Evolutionary conservation across 2,888 invertebrate genomes (phyloP).

Genomic region (Lochmaea crataegi): DNA sequence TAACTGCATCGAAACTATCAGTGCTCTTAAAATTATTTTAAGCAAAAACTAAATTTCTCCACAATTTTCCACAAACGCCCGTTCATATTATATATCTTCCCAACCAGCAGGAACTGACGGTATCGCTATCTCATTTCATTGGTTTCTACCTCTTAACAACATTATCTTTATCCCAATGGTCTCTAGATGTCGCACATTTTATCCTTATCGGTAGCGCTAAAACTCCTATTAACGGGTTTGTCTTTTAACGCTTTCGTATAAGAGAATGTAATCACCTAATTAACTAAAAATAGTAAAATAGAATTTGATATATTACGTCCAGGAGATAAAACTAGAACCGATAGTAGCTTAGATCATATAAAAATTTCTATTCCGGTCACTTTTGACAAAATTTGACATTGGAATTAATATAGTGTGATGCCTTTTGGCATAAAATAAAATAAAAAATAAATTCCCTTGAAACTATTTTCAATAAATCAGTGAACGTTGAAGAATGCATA

Average conservation of each 20-base stretch:
- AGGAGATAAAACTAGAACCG: too few species aligned
- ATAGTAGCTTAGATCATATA: too few species aligned
- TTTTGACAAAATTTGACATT: too few species aligned
- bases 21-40: too few species aligned
- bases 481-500: too few species aligned
- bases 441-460: too few species aligned
- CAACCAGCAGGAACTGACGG: constrained; percentile 39
- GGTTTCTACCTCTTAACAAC: constrained; percentile 55
- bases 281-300: background rate
- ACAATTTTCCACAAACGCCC: background rate
- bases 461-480: too few species aligned
- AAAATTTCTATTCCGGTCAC: too few species aligned
- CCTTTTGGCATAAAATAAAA: too few species aligned
- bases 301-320: background rate
- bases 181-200: constrained; percentile 47
- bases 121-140: constrained; percentile 58
- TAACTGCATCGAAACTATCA: too few species aligned
- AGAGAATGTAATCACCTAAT: background rate
- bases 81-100: constrained; percentile 38
- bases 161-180: constrained; percentile 50
- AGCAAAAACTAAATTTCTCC: background rate
- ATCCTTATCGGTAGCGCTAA: constrained; percentile 47
- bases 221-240: constrained; percentile 31
- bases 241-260: constrained; percentile 5
- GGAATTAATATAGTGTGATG: too few species aligned